Conservation (phyloP, 2,888 invertebrate genomes). For the Leptinotarsa rubiginosa region DNA sequence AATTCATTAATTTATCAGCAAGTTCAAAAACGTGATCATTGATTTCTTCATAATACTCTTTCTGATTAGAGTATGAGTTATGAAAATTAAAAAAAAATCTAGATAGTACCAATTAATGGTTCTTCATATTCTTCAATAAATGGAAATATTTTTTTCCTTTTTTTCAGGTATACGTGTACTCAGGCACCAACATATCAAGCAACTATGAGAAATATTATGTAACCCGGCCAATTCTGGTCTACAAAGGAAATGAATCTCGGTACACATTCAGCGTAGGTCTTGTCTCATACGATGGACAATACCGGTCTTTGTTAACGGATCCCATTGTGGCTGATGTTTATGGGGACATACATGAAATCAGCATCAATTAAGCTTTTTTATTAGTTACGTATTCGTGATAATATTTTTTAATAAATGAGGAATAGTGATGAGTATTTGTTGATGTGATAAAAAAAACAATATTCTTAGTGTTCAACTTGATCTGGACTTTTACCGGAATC, state of each 20-base stretch:
- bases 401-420: background rate
- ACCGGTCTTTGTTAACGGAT: slow-evolving; percentile 52
- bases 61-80: too few relatives aligned
- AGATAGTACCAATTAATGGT: too few relatives aligned
- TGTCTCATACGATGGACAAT: slow-evolving; percentile 53
- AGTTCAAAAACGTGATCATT: too few relatives aligned
- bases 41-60: too few relatives aligned
- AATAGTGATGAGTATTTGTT: background rate
- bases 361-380: background rate
- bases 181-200: slow-evolving; percentile 47
- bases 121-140: background rate
- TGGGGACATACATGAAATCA: slow-evolving; percentile 50
- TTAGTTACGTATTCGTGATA: background rate
- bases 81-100: too few relatives aligned
- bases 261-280: slow-evolving; percentile 58
- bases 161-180: slow-evolving; percentile 54
- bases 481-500: too few relatives aligned
- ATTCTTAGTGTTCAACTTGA: too few relatives aligned
- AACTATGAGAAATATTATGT: slow-evolving; percentile 55
- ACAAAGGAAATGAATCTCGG: slow-evolving; percentile 54
- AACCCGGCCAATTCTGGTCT: slow-evolving; percentile 55
- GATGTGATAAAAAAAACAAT: too few relatives aligned
- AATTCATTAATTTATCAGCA: too few relatives aligned
- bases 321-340: slow-evolving; percentile 55
- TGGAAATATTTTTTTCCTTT: background rate